These are phyloP conservation scores for Crepidodera aurea DNA, from an alignment of 2,888 invertebrate genomes.

Conservation along the genomic window DNA sequence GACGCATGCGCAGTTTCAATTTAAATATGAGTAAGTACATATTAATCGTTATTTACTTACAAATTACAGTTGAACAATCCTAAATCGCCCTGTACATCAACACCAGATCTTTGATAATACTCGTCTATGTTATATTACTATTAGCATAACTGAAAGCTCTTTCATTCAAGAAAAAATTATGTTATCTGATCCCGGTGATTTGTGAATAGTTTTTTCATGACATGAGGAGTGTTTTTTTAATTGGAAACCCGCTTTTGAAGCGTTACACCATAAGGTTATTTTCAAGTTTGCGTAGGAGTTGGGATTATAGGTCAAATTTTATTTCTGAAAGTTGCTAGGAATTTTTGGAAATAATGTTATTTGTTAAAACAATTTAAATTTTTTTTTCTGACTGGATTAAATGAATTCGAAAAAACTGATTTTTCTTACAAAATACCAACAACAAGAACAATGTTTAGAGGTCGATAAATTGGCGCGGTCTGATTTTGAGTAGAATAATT, in stretches of 20 bases:
- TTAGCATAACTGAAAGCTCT: constrained; percentile 25
- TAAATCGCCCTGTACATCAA: neutral
- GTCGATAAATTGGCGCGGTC: neutral
- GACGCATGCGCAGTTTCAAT: no score
- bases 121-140: constrained; percentile 2
- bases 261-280: neutral
- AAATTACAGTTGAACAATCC: no score
- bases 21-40: no score
- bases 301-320: neutral
- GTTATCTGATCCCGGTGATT: constrained; percentile 18
- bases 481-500: neutral
- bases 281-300: neutral
- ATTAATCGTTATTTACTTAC: no score
- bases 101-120: neutral
- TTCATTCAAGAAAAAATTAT: constrained; percentile 13
- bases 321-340: neutral
- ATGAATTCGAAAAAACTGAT: no score
- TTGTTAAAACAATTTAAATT: no score
- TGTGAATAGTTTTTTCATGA: constrained; percentile 19
- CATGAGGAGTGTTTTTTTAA: constrained; percentile 5
- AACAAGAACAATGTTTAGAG: no score
- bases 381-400: no score
- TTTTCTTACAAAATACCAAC: no score
- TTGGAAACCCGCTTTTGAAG: neutral
- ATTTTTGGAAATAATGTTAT: no score